phyloP scores from a whole-genome alignment of 2,113 vertebrate species.

The Aleadryas rufinucha region DNA sequence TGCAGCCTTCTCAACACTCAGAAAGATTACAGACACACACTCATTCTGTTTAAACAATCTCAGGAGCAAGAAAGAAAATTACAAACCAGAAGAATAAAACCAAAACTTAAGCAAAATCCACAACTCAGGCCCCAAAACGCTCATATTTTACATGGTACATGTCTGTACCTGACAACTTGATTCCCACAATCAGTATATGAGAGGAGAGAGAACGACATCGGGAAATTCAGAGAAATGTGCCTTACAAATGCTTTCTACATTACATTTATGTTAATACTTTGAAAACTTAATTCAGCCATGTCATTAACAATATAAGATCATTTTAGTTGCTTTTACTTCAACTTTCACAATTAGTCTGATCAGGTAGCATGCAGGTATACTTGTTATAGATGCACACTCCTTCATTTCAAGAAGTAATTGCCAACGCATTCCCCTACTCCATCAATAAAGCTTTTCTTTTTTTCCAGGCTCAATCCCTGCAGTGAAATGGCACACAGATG shows the following conservation, averaged over 20 bases:
- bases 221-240: neutral
- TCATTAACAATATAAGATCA: neutral
- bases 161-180: neutral
- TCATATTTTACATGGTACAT: neutral
- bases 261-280: neutral
- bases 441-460: neutral
- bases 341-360: neutral
- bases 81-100: neutral
- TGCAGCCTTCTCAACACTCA: neutral
- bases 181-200: neutral
- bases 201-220: neutral
- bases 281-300: neutral
- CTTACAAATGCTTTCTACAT: neutral
- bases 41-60: neutral
- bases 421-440: neutral
- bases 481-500: constrained; percentile 28
- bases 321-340: neutral
- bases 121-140: neutral
- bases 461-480: neutral
- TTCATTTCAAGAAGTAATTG: constrained; percentile 6
- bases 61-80: neutral
- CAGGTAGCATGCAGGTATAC: neutral
- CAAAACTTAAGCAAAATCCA: neutral
- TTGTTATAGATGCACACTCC: neutral
- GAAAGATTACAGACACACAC: neutral